These are phyloP conservation scores for Panzeria rudis DNA, from an alignment of 2,888 invertebrate genomes.

Conservation along the genomic window DNA sequence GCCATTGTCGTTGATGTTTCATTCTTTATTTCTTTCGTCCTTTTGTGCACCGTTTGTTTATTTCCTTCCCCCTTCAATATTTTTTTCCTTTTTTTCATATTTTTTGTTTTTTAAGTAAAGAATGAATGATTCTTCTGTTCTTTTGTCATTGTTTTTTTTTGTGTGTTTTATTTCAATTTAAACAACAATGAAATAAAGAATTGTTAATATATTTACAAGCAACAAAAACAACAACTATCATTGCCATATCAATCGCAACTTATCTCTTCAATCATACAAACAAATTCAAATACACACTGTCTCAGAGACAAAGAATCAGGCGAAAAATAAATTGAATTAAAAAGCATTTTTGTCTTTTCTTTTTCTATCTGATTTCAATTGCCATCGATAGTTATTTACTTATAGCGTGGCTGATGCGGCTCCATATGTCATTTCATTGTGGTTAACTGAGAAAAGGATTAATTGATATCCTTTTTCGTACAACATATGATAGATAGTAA, in stretches of 20 bases:
- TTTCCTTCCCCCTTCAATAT: constrained; percentile 20
- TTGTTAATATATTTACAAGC: not conserved
- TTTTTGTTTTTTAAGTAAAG: constrained; percentile 38
- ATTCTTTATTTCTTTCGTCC: constrained; percentile 50
- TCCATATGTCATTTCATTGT: not conserved
- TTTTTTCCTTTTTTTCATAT: constrained; percentile 2
- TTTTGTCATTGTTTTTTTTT: constrained; percentile 40
- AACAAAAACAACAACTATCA: constrained; percentile 42
- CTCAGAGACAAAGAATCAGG: not conserved
- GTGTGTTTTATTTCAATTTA: constrained; percentile 59
- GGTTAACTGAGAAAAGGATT: not conserved
- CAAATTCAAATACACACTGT: not conserved
- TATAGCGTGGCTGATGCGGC: not conserved
- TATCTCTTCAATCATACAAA: constrained; percentile 27
- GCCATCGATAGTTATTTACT: constrained; percentile 14
- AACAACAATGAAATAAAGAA: constrained; percentile 48
- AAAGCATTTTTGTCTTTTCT: not conserved
- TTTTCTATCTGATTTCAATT: constrained; percentile 16
- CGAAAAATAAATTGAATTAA: constrained; percentile 4
- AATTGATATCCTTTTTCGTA: not conserved
- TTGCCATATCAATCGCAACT: constrained; percentile 40
- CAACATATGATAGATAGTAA: no score
- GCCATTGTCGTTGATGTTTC: constrained; percentile 67
- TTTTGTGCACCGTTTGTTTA: constrained; percentile 20
- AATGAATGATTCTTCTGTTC: constrained; percentile 59